A percentile compares a stretch with the other conserved stretches of the same genome.
Conservation (phyloP, 2,113 vertebrate genomes). For the Amphiprion percula region DNA sequence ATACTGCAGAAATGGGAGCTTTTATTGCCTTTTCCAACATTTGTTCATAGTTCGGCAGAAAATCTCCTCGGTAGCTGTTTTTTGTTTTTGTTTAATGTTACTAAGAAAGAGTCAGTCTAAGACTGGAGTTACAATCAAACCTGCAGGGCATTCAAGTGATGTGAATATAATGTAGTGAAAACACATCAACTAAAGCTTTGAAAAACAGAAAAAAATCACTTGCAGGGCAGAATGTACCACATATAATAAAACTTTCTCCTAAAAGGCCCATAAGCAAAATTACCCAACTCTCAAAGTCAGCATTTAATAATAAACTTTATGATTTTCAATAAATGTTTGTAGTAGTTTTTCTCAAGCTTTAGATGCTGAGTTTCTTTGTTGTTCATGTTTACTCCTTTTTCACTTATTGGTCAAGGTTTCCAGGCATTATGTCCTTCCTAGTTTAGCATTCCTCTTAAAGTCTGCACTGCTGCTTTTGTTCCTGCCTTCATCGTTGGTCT, state of each 20-base stretch:
- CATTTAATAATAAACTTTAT: conserved; percentile 8
- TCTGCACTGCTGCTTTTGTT: background rate
- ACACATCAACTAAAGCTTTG: too few relatives aligned
- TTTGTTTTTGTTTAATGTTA: background rate
- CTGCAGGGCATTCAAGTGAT: background rate
- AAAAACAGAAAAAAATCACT: background rate
- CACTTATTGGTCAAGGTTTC: background rate
- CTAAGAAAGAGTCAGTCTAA: too few relatives aligned
- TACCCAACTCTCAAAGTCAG: background rate
- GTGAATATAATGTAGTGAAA: too few relatives aligned
- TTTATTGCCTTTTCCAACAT: background rate
- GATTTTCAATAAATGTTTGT: background rate
- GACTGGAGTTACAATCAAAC: background rate
- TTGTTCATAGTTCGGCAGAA: background rate
- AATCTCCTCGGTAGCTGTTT: background rate
- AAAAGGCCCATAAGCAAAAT: background rate
- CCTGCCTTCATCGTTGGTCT: background rate
- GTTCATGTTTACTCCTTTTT: background rate
- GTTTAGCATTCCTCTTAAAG: background rate
- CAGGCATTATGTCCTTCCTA: background rate
- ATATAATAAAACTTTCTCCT: background rate
- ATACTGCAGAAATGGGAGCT: background rate
- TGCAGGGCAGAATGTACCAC: background rate
- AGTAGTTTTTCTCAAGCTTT: background rate
- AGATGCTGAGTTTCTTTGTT: background rate